Evolutionary conservation across 2,797 vertebrate genomes (phyloP), one percentile per base, ranked within the genome.

Genomic region (Agapornis canus): DNA sequence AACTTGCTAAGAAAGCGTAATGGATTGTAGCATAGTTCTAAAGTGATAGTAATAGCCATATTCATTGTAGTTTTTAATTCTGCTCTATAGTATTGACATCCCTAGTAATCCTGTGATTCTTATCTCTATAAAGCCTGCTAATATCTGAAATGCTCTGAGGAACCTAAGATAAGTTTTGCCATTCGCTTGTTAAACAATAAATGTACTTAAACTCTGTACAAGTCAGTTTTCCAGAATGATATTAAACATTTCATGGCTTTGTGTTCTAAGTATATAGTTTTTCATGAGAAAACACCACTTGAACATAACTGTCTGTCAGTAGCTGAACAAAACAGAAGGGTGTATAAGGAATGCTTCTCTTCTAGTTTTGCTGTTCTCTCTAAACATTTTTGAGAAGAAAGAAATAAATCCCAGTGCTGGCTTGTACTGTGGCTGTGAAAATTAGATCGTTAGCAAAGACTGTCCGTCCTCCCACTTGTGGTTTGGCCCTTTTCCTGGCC

Each of bases 111-210:
- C 77, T 82, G 66, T 97, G 97, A 86, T 82, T 83, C 76, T 78
- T 93, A 82, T 86, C 94, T 93, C 83, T 78, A 66, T 83, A 90
- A 96, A 91, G 95, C 89, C 93, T 96, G 92, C 83, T 97, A 93
- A 95, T 97, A 96, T 88, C 80, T 89, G 81, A 95, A 85, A 83
- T 91, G 91, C 87, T 95, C 69, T 89, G 86, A 96, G 70, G 90
- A 95, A 92, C 82, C 92, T 95, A 94, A 95, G 94, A 78, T 72
- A 95, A 95, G 65, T 95, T 95, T 96, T 88, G 37, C 86, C 89
- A 93, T 93, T 95, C 32, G 2, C 84, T 86, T 95, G 92, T 96
- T 91, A 94, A 93, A 87, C 89, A 90, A 95, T 94, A 95, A 94
- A 91, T 91, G 84, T 90, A 81, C 83, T 90, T 94, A 88, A 91